Evolutionary conservation across 2,113 vertebrate genomes (phyloP).

Genomic region (Caranx melampygus): DNA sequence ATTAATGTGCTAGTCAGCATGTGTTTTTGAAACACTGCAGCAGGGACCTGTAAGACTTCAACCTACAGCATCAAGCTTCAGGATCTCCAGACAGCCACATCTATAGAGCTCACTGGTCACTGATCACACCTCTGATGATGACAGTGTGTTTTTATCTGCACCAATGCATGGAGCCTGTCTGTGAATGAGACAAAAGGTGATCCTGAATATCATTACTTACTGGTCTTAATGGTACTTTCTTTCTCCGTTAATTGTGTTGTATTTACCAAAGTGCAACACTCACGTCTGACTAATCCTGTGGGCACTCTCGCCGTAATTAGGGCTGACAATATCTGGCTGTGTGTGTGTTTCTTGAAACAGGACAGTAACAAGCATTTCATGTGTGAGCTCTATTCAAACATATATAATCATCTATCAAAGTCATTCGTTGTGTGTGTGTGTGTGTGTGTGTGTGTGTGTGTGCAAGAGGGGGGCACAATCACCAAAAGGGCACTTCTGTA

Average conservation of each 20-base stretch:
- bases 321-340: slow-evolving; percentile 6
- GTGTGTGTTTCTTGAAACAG: neutral
- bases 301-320: neutral
- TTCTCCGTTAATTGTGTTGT: neutral
- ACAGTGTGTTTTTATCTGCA: slow-evolving; percentile 21
- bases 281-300: neutral
- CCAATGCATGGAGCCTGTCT: slow-evolving; percentile 14
- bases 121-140: neutral
- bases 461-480: slow-evolving; percentile 35
- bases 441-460: too few relatives aligned
- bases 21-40: neutral
- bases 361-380: slow-evolving; percentile 25
- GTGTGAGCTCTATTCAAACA: slow-evolving; percentile 48
- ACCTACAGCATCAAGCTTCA: neutral
- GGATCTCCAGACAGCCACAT: neutral
- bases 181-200: slow-evolving; percentile 15
- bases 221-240: slow-evolving; percentile 9
- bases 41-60: slow-evolving; percentile 1
- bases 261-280: slow-evolving; percentile 10
- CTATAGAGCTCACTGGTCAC: neutral
- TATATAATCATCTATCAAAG: slow-evolving; percentile 73
- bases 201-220: slow-evolving; percentile 26
- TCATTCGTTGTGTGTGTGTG: slow-evolving; percentile 34
- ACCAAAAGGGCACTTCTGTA: slow-evolving; percentile 63
- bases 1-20: neutral